Percentiles rank a stretch among this genome's conserved stretches.
These are phyloP conservation scores for Drosophila mayaguana DNA, from an alignment of 2,888 invertebrate species.

Conservation along the genomic window DNA sequence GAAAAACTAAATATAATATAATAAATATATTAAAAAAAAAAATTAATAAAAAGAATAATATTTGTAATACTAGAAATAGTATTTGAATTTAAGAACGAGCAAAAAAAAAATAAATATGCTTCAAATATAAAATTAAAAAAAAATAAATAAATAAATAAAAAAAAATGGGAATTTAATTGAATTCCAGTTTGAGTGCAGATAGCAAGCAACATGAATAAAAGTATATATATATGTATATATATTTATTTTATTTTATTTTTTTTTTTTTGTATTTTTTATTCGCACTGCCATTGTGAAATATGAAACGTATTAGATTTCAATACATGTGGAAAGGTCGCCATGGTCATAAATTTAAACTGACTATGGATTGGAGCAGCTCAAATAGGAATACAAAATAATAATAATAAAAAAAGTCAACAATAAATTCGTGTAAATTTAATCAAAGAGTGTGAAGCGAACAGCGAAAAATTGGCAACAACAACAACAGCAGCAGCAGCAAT, in stretches of 20 bases:
- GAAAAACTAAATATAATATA: no score
- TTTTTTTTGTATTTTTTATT: background rate
- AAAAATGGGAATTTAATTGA: no score
- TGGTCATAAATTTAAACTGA: conserved; percentile 37
- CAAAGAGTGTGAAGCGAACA: conserved; percentile 38
- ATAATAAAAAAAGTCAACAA: conserved; percentile 2
- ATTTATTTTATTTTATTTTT: background rate
- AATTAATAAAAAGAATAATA: no score
- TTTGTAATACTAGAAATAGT: no score
- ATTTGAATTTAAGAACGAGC: no score
- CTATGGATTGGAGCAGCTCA: conserved; percentile 8
- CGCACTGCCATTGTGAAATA: background rate
- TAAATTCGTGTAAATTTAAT: conserved; percentile 56
- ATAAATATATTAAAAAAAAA: no score
- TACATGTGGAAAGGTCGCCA: conserved; percentile 8
- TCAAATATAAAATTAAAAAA: no score
- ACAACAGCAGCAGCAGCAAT: background rate
- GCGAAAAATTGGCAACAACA: background rate
- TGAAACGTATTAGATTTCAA: background rate
- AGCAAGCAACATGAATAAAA: no score
- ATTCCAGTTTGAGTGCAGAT: no score
- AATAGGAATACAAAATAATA: conserved; percentile 14
- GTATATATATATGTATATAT: no score
- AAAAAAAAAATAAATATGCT: no score
- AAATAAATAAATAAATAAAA: no score